Evolutionary conservation across 1,140 invertebrate genomes (phyloP).

Genomic region (Hesperophylax magnus): DNA sequence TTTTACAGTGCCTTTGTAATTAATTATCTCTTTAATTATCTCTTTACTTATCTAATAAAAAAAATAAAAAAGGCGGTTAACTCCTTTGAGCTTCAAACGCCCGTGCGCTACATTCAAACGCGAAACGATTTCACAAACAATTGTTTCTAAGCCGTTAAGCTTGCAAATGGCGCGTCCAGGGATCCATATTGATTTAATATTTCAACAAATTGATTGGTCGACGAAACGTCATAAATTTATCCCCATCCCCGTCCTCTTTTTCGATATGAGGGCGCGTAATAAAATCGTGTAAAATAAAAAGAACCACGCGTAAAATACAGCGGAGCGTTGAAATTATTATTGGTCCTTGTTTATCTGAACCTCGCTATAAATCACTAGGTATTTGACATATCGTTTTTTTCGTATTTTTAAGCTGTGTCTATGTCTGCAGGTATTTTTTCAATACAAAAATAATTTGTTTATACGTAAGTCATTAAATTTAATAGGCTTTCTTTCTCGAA

Average conservation of each 20-base stretch:
- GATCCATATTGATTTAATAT: slow-evolving; percentile 41
- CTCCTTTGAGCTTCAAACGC: neutral
- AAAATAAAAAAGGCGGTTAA: neutral
- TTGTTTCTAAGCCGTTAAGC: slow-evolving; percentile 43
- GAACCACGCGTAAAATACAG: neutral
- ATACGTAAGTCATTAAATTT: too few relatives aligned
- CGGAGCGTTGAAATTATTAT: slow-evolving; percentile 2
- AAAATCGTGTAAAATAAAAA: slow-evolving; percentile 36
- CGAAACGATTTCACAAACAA: neutral
- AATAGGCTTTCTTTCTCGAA: too few relatives aligned
- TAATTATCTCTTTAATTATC: too few relatives aligned
- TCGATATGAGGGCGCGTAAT: slow-evolving; percentile 28
- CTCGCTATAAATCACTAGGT: neutral
- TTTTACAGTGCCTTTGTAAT: too few relatives aligned
- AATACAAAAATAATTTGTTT: too few relatives aligned
- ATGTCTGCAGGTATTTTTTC: too few relatives aligned
- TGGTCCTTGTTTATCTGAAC: neutral
- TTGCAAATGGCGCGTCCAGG: slow-evolving; percentile 12
- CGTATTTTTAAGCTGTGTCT: too few relatives aligned
- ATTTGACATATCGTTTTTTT: too few relatives aligned
- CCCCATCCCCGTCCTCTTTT: neutral
- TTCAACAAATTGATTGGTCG: slow-evolving; percentile 37
- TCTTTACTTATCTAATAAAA: too few relatives aligned
- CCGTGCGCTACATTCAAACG: neutral
- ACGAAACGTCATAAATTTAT: slow-evolving; percentile 34